Conservation (phyloP, 2,113 vertebrate genomes). For the Hemichromis elongatus region DNA sequence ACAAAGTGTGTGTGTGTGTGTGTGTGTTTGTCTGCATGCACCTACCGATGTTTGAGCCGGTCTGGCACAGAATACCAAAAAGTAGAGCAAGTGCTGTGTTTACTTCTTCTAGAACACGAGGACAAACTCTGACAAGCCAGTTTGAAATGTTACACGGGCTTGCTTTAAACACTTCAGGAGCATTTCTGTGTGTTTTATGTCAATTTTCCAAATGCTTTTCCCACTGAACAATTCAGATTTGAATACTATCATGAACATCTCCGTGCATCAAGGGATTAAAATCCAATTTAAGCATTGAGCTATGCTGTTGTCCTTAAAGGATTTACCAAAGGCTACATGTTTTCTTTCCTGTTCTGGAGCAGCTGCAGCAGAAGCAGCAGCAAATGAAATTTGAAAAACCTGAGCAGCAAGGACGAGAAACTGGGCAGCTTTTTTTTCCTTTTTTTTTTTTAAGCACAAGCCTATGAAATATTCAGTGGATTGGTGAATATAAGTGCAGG, state of each 20-base stretch:
- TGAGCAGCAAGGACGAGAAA: slow-evolving; percentile 19
- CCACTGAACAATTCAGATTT: not conserved
- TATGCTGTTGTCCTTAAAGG: not conserved
- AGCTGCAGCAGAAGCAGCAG: not conserved
- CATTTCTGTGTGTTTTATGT: not conserved
- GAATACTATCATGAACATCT: not conserved
- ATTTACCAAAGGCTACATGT: not conserved
- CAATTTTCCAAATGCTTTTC: not conserved
- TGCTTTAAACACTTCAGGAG: not conserved
- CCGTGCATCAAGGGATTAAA: not conserved
- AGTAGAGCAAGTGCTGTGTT: slow-evolving; percentile 14
- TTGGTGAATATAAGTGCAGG: slow-evolving; percentile 61
- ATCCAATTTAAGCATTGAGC: not conserved
- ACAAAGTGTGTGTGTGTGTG: not conserved
- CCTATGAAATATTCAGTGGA: slow-evolving; percentile 73
- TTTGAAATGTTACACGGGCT: not conserved
- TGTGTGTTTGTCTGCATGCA: not conserved
- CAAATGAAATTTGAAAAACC: not conserved
- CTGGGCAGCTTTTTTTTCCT: slow-evolving; percentile 13
- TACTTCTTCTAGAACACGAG: not conserved
- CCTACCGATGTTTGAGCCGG: not conserved
- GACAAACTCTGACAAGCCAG: not conserved
- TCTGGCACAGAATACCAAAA: slow-evolving; percentile 13
- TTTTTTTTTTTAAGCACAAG: slow-evolving; percentile 22
- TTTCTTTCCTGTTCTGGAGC: not conserved